Evolutionary conservation across 2,113 vertebrate genomes (phyloP), one percentile per base, ranked within the genome.

Genomic region (Hemiprocne comata): DNA sequence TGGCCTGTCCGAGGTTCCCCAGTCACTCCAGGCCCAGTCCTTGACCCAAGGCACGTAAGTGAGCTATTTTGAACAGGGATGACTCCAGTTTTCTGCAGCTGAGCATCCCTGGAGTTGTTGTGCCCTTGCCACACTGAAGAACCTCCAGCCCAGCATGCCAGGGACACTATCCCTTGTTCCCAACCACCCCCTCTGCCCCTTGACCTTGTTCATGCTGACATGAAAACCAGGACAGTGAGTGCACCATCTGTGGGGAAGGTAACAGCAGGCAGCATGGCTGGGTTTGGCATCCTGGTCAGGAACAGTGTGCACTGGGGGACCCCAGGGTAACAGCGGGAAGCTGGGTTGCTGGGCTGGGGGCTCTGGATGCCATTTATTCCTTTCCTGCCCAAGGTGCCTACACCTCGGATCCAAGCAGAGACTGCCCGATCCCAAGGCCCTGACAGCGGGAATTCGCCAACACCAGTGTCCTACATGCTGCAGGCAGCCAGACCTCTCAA

Each of bases 141-240:
- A 23, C 13, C 21, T 34, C 40, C 69, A 55, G 55, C 25, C 40
- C 89, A 34, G 61, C 29, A 21, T 1, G 0, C 29, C 1, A 1
- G 4, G 67, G 40, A 51, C 38, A 7, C 26, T 4, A 0, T 18
- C 14, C 40, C 24, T 50, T 72, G 31, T 33, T 44, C 60, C 67
- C 34, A 54, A 0, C 3, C n/a, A 20, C 33, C 15, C 19, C 53
- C 23, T n/a, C 2, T 11, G 54, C 11, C 62, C 25, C 16, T 18
- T 24, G 31, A 10, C 8, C 11, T 51, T 24, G 13, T 10, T 29
- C 70, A 51, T 53, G 58, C 42, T 15, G 36, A 40, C 29, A n/a
- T 3, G 9, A 23, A 46, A 28, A 31, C 1, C 20, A 46, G 62
- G 24, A 20, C 0, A 0, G 24, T 1, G 10, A 20, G 4, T 2